Evolutionary conservation across 2,888 invertebrate species (phyloP).

Genomic region (Isoperla grammatica): DNA sequence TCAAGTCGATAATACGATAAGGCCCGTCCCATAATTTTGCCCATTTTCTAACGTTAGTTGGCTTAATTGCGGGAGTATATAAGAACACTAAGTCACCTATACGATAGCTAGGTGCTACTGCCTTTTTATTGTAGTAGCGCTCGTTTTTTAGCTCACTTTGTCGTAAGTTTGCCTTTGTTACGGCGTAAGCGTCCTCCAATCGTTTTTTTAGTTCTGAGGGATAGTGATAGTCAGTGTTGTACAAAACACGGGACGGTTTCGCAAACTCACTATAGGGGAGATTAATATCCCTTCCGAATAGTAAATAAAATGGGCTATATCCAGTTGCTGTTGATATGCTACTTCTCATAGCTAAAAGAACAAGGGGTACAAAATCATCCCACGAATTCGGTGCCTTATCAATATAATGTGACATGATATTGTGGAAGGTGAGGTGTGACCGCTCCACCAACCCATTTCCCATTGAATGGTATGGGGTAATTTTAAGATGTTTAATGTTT

Average conservation of each 20-base stretch:
- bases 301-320: not conserved
- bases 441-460: not conserved
- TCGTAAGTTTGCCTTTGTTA: not conserved
- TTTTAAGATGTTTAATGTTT: not conserved
- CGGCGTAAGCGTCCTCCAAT: not conserved
- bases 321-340: not conserved
- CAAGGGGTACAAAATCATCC: not conserved
- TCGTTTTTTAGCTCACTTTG: not conserved
- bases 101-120: too few relatives aligned
- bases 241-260: not conserved
- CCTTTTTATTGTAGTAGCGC: not conserved
- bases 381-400: not conserved
- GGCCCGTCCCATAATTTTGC: not conserved
- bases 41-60: not conserved
- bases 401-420: not conserved
- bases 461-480: not conserved
- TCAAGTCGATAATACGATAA: not conserved
- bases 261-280: constrained; percentile 1
- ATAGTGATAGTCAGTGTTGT: not conserved
- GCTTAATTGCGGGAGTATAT: not conserved
- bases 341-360: not conserved
- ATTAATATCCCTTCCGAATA: not conserved
- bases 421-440: not conserved
- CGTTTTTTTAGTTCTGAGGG: not conserved
- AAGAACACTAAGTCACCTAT: not conserved